Evolutionary conservation across 2,888 invertebrate genomes (phyloP).

Genomic region (Stegana nigrithorax): DNA sequence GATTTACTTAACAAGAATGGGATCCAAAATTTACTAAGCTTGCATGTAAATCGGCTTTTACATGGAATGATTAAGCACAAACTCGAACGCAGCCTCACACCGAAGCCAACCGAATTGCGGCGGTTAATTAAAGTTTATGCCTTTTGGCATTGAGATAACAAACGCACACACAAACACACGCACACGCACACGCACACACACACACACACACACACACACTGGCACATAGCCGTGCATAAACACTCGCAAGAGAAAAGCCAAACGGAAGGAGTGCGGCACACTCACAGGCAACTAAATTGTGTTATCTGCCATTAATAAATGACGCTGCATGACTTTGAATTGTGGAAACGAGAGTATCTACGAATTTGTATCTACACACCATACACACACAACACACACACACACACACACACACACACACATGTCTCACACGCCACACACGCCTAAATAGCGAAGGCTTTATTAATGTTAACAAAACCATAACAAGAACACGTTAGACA

Average conservation of each 20-base stretch:
- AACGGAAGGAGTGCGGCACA: too few relatives aligned
- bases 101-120: constrained; percentile 8
- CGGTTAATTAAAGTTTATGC: constrained; percentile 24
- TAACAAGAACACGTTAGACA: neutral
- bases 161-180: neutral
- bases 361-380: neutral
- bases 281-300: too few relatives aligned
- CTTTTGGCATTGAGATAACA: constrained; percentile 9
- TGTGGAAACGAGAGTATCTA: neutral
- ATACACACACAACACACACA: neutral
- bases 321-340: neutral
- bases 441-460: neutral
- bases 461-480: constrained; percentile 6
- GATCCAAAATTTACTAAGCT: too few relatives aligned
- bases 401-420: neutral
- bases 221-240: too few relatives aligned
- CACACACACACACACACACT: neutral
- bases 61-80: constrained; percentile 15
- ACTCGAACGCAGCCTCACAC: constrained; percentile 6
- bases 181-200: neutral
- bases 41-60: neutral
- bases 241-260: neutral
- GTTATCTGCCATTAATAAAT: constrained; percentile 11
- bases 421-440: neutral
- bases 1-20: too few relatives aligned